Evolutionary conservation across 1,140 invertebrate genomes (phyloP).

Genomic region (Cotesia glomerata): DNA sequence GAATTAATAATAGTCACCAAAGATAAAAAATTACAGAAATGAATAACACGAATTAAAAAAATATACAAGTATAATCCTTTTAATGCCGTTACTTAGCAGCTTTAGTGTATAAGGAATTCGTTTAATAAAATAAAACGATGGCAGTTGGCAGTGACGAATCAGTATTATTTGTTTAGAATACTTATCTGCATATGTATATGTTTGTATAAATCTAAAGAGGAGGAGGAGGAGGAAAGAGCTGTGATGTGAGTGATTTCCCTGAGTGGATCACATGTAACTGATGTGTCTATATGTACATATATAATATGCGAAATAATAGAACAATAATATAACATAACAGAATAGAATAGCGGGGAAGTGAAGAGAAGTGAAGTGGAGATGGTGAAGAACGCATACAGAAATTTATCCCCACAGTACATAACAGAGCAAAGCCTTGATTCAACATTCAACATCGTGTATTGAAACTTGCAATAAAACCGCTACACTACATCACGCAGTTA

Average conservation of each 20-base stretch:
- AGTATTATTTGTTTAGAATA: neutral
- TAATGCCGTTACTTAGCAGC: no score
- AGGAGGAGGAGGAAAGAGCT: no score
- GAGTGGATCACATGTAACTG: no score
- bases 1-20: no score
- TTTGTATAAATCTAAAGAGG: no score
- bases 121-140: neutral
- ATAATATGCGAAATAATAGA: neutral
- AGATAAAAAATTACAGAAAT: no score
- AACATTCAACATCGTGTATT: constrained; percentile 20
- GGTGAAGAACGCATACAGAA: neutral
- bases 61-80: no score
- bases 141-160: neutral
- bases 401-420: neutral
- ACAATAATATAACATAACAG: neutral
- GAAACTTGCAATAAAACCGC: neutral
- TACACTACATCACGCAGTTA: neutral
- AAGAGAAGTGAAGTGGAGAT: neutral
- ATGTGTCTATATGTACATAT: neutral
- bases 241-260: neutral
- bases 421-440: constrained; percentile 15
- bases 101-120: neutral
- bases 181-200: neutral
- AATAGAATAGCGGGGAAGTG: neutral
- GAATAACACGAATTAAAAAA: no score